Percentiles rank a stretch among this genome's conserved stretches.
Conservation (phyloP, 2,797 vertebrate species). For the Syndactyla subalaris region DNA sequence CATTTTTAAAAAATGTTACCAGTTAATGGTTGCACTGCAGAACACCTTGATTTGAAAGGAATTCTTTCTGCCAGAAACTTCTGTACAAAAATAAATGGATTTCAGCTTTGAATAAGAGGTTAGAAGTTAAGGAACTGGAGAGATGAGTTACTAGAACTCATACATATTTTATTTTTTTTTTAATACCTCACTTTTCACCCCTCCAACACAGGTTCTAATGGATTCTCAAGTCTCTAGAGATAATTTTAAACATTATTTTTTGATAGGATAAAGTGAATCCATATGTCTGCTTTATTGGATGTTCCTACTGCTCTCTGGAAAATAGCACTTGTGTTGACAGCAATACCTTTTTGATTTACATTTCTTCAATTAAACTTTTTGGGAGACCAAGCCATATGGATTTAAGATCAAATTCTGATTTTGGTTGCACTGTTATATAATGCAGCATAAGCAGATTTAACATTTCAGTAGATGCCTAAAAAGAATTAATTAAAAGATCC, state of each 20-base stretch:
- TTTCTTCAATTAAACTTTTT: background rate
- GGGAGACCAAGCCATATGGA: background rate
- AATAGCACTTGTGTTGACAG: background rate
- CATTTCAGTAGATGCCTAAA: background rate
- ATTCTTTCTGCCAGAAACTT: background rate
- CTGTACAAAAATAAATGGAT: background rate
- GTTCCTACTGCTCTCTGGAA: background rate
- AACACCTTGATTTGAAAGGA: background rate
- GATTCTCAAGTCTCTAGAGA: constrained; percentile 6
- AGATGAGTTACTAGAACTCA: background rate
- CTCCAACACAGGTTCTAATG: constrained; percentile 7
- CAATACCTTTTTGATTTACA: background rate
- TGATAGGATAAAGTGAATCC: constrained; percentile 24
- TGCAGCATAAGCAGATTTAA: background rate
- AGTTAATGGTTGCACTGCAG: background rate
- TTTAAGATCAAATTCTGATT: background rate
- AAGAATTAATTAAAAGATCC: background rate
- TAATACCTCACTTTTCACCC: constrained; percentile 21
- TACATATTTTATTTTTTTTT: constrained; percentile 47
- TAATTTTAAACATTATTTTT: background rate
- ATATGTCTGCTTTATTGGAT: background rate
- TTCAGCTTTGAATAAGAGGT: background rate
- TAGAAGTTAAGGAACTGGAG: constrained; percentile 32
- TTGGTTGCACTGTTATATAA: background rate
- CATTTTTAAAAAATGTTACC: background rate